A percentile compares a stretch with the other conserved stretches of the same genome.
Evolutionary conservation across 23 tunicate species (phyloP).

Genomic region (Oikopleura albicans): DNA sequence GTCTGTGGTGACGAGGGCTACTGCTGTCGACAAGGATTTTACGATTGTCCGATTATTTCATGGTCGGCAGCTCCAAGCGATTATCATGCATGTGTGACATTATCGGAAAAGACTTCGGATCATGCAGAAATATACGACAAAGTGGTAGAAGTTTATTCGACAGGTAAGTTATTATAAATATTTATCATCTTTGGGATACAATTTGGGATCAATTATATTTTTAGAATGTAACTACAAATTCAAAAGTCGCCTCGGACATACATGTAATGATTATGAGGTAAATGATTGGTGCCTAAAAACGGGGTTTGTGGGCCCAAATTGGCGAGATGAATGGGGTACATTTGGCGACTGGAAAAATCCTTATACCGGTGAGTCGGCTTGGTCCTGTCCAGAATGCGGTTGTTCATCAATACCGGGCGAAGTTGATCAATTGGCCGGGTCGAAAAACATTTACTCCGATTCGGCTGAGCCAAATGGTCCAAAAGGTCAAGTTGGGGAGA

Average conservation of each 20-base stretch:
- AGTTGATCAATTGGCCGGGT: no score
- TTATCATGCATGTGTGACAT: neutral
- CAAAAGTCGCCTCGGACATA: neutral
- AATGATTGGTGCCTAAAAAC: neutral
- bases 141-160: no score
- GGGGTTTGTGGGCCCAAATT: neutral
- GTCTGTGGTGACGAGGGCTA: neutral
- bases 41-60: neutral
- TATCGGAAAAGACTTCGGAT: no score
- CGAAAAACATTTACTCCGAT: neutral
- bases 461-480: neutral
- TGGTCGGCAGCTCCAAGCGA: neutral
- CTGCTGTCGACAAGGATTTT: neutral
- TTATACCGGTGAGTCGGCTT: no score
- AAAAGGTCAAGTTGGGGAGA: neutral
- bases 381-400: neutral
- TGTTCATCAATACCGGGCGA: neutral
- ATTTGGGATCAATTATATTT: no score
- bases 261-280: neutral
- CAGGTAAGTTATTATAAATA: no score
- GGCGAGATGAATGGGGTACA: neutral
- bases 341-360: neutral
- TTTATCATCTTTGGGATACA: no score
- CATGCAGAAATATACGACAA: no score
- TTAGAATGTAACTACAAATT: neutral